phyloP scores from a whole-genome alignment of 2,113 vertebrate genomes.

The Cinclus mexicanus region DNA sequence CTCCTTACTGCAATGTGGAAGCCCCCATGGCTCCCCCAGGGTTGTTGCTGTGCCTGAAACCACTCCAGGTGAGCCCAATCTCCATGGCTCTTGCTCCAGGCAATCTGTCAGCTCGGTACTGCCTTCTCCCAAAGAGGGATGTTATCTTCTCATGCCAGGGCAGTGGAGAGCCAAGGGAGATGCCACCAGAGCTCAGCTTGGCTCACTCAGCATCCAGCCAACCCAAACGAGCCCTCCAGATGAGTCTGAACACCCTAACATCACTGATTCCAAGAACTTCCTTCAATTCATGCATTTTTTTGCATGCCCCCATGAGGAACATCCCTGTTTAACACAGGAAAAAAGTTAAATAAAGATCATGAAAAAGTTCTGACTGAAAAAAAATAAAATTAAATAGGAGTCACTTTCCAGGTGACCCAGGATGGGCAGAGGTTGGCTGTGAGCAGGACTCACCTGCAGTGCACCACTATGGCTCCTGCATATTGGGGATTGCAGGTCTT shows the following conservation, averaged over 20 bases:
- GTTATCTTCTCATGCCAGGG: not conserved
- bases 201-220: not conserved
- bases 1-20: accelerated
- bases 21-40: not conserved
- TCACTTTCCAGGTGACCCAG: accelerated
- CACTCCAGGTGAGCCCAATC: not conserved
- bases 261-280: not conserved
- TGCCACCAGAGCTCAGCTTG: not conserved
- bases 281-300: not conserved
- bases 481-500: constrained; percentile 94
- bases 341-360: not conserved
- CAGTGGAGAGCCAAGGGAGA: not conserved
- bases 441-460: constrained; percentile 87
- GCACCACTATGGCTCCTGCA: constrained; percentile 93
- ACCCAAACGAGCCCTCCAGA: not conserved
- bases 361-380: not conserved
- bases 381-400: not conserved
- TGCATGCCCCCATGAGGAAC: not conserved
- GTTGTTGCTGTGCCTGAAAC: not conserved
- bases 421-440: not conserved
- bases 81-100: not conserved
- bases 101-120: not conserved
- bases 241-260: not conserved
- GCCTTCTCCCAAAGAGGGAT: not conserved
- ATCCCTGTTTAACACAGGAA: accelerated